These are phyloP conservation scores for Sycophaga agraensis DNA, from an alignment of 1,140 invertebrate species.

Conservation along the genomic window DNA sequence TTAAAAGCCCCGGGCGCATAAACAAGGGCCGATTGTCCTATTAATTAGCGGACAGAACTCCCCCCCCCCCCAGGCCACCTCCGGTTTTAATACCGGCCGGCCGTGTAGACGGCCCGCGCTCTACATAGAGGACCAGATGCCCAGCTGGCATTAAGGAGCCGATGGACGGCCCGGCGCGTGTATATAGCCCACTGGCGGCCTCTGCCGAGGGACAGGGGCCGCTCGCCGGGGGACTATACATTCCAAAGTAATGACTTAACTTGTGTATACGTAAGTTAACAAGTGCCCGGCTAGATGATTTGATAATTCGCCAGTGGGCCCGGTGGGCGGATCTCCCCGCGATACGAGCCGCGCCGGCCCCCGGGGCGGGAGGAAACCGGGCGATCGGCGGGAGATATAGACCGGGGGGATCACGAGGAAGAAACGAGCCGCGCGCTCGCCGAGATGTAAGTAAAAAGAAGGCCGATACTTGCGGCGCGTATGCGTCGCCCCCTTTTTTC, in stretches of 20 bases:
- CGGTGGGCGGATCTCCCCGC: neutral
- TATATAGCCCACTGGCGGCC: no score
- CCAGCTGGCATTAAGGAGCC: no score
- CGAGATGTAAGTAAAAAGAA: no score
- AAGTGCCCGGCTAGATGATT: constrained; percentile 49
- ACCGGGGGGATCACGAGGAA: no score
- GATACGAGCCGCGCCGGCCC: neutral
- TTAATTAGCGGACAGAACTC: constrained; percentile 9
- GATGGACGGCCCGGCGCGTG: no score
- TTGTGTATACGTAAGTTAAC: constrained; percentile 39
- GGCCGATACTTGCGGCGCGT: no score
- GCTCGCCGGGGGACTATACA: constrained; percentile 21
- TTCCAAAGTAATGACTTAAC: constrained; percentile 50
- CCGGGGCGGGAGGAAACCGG: neutral
- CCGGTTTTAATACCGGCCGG: constrained; percentile 10
- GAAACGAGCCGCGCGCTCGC: no score
- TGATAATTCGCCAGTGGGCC: constrained; percentile 45
- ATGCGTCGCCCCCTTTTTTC: no score
- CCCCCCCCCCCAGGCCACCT: neutral
- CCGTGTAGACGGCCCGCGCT: neutral
- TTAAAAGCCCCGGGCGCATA: neutral
- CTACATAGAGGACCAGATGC: neutral
- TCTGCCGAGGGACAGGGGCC: no score
- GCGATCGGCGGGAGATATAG: neutral
- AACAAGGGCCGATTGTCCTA: constrained; percentile 5